Conservation (phyloP, 2,797 vertebrate species). For the Clarias fuscus region DNA sequence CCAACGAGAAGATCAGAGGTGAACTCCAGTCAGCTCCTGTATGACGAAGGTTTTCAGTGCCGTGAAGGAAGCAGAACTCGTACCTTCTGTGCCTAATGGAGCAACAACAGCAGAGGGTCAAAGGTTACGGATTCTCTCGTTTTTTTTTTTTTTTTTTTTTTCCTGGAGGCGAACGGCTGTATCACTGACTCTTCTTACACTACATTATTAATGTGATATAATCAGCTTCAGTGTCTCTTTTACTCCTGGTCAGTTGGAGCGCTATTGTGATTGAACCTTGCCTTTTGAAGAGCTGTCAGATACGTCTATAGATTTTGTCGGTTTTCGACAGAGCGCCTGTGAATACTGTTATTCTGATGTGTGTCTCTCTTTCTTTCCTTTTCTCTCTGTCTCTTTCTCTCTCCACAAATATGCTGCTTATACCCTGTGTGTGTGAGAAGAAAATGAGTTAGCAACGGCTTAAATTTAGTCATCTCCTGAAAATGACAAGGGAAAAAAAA, state of each 20-base stretch:
- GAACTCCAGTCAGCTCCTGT: slow-evolving; percentile 51
- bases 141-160: background rate
- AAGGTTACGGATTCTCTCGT: slow-evolving; percentile 18
- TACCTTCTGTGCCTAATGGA: slow-evolving; percentile 57
- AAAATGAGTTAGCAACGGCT: slow-evolving; percentile 40
- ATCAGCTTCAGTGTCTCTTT: slow-evolving; percentile 50
- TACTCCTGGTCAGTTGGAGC: slow-evolving; percentile 39
- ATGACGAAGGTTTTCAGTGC: slow-evolving; percentile 39
- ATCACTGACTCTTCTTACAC: slow-evolving; percentile 46
- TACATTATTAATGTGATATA: slow-evolving; percentile 47
- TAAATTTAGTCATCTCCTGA: slow-evolving; percentile 27
- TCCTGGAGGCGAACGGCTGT: slow-evolving; percentile 26
- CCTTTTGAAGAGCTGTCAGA: slow-evolving; percentile 48
- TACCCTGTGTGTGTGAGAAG: slow-evolving; percentile 49
- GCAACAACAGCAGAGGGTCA: slow-evolving; percentile 42
- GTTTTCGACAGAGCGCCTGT: slow-evolving; percentile 48
- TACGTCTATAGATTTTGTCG: slow-evolving; percentile 37
- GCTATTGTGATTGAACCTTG: slow-evolving; percentile 39
- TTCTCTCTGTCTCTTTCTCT: slow-evolving; percentile 19
- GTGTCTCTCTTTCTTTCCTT: slow-evolving; percentile 43
- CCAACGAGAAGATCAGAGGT: slow-evolving; percentile 70
- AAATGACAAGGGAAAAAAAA: background rate
- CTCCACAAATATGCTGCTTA: slow-evolving; percentile 56
- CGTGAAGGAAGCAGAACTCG: slow-evolving; percentile 46
- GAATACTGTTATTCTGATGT: slow-evolving; percentile 52